Percentiles rank a stretch among this genome's conserved stretches.
These are phyloP conservation scores for Bagarius yarrelli DNA, from an alignment of 2,113 vertebrate species.

Conservation along the genomic window DNA sequence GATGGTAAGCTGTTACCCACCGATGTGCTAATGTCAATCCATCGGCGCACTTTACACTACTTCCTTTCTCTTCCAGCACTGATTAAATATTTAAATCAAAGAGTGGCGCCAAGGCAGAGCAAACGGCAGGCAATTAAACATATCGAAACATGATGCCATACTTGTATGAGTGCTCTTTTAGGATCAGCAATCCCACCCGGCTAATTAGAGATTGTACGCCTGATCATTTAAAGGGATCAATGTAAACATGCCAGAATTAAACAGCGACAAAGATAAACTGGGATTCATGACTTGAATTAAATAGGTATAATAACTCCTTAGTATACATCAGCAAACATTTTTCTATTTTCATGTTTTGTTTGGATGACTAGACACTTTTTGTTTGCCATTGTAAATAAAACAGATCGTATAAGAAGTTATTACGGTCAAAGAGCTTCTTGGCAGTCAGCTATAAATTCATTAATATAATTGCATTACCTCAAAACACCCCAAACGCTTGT, in stretches of 20 bases:
- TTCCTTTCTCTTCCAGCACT: slow-evolving; percentile 9
- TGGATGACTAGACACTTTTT: background rate
- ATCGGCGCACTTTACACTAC: slow-evolving; percentile 21
- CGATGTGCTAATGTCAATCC: slow-evolving; percentile 26
- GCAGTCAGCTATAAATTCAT: slow-evolving; percentile 37
- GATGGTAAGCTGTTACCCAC: slow-evolving; percentile 25
- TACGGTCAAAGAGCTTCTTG: slow-evolving; percentile 32
- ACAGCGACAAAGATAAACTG: slow-evolving; percentile 28
- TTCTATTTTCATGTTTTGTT: too few relatives aligned
- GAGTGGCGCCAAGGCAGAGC: slow-evolving; percentile 10
- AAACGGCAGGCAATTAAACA: slow-evolving; percentile 24
- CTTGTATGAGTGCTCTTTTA: background rate
- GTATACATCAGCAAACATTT: background rate
- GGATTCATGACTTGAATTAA: background rate
- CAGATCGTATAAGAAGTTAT: background rate
- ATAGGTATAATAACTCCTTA: background rate
- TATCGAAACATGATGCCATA: slow-evolving; percentile 71
- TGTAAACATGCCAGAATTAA: slow-evolving; percentile 34
- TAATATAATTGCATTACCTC: slow-evolving; percentile 40
- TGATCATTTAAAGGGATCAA: slow-evolving; percentile 9
- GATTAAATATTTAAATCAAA: slow-evolving; percentile 50
- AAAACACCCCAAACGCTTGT: slow-evolving; percentile 28
- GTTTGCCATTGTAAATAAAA: background rate
- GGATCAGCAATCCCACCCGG: slow-evolving; percentile 34
- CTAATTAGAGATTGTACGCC: slow-evolving; percentile 40